phyloP scores from a whole-genome alignment of 2,888 invertebrate species.

The Cloeon dipterum region DNA sequence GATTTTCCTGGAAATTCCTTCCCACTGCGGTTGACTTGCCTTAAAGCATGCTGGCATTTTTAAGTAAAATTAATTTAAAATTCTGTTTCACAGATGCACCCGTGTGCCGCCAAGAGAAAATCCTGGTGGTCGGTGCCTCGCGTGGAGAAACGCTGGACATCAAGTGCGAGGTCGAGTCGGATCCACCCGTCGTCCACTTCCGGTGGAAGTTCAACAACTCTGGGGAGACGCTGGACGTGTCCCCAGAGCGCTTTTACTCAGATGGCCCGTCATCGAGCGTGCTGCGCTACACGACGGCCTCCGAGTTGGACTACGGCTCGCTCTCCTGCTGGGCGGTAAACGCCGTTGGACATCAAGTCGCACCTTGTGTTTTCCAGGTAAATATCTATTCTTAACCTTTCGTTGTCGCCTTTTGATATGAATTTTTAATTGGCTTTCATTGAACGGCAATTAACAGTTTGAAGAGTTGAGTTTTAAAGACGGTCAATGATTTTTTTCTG shows the following conservation, averaged over 20 bases:
- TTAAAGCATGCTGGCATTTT: too few relatives aligned
- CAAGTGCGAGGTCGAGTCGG: constrained; percentile 73
- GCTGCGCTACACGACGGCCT: constrained; percentile 27
- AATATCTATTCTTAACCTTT: too few relatives aligned
- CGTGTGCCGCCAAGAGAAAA: constrained; percentile 51
- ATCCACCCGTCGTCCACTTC: constrained; percentile 73
- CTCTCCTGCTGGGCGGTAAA: constrained; percentile 71
- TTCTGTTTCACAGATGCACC: constrained; percentile 81
- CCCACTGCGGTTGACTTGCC: too few relatives aligned
- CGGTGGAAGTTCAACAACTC: constrained; percentile 91
- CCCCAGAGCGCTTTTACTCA: constrained; percentile 46
- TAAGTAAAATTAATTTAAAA: too few relatives aligned
- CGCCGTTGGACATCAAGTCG: constrained; percentile 56
- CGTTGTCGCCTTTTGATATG: too few relatives aligned
- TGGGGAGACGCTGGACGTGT: constrained; percentile 66
- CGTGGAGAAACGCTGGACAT: constrained; percentile 69
- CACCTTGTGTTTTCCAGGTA: constrained; percentile 72
- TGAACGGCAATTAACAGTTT: too few relatives aligned
- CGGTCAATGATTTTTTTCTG: too few relatives aligned
- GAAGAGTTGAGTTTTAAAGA: too few relatives aligned
- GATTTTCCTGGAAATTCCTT: too few relatives aligned
- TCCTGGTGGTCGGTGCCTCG: constrained; percentile 69
- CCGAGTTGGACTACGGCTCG: constrained; percentile 64
- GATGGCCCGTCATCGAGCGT: constrained; percentile 16
- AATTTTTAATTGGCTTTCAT: too few relatives aligned